A percentile compares a stretch with the other conserved stretches of the same genome.
These are phyloP conservation scores for Paragorgia papillata DNA, from an alignment of 92 coral and sea anemone species.

Conservation along the genomic window DNA sequence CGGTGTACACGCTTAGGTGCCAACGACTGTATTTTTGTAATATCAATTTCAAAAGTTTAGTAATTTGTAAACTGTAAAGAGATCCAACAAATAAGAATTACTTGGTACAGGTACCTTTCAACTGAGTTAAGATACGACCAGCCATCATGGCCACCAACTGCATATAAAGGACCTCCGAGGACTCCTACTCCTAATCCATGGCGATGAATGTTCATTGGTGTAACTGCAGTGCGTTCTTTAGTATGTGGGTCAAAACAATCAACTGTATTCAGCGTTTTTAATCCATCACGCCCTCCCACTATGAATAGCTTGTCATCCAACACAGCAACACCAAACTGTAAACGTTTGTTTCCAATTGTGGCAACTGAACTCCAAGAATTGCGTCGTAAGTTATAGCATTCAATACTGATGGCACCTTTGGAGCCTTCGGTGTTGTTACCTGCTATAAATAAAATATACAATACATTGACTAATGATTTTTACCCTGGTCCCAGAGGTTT, in stretches of 20 bases:
- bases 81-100: no score
- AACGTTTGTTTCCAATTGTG: constrained; percentile 86
- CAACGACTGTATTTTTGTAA: no score
- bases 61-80: no score
- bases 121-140: constrained; percentile 98
- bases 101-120: constrained; percentile 78
- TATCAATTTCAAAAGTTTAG: no score
- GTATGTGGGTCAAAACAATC: constrained; percentile 89
- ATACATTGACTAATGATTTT: no score
- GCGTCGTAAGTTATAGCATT: constrained; percentile 80
- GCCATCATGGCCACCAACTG: constrained; percentile 99
- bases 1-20: no score
- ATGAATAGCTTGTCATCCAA: constrained; percentile 68
- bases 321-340: constrained; percentile 97
- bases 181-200: constrained; percentile 98
- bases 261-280: constrained; percentile 93
- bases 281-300: constrained; percentile 98
- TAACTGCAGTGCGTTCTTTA: constrained; percentile 74
- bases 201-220: constrained; percentile 96
- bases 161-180: constrained; percentile 92
- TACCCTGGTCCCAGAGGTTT: no score
- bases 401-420: constrained; percentile 95
- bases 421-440: constrained; percentile 80
- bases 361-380: constrained; percentile 85
- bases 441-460: no score